Percentiles rank a stretch among this genome's conserved stretches.
phyloP scores from a whole-genome alignment of 2,113 vertebrate genomes.

The Apaloderma vittatum region DNA sequence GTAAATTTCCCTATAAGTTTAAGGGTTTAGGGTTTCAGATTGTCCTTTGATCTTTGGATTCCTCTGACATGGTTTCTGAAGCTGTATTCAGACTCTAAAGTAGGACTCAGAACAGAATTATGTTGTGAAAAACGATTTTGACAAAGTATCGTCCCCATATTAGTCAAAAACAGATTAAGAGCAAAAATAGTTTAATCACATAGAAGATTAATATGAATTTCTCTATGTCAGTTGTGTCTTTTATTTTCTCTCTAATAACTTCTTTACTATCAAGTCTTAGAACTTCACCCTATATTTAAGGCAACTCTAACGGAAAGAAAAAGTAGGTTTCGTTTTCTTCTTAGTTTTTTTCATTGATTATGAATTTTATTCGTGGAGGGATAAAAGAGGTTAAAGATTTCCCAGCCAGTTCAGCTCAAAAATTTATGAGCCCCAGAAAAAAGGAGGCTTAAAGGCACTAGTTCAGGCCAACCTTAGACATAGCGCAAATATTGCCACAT shows the following conservation, averaged over 20 bases:
- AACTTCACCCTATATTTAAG: neutral
- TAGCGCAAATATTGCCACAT: neutral
- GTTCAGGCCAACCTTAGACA: neutral
- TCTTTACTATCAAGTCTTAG: neutral
- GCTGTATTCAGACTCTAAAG: neutral
- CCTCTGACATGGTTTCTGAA: neutral
- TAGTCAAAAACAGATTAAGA: neutral
- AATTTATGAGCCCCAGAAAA: neutral
- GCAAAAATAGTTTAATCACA: neutral
- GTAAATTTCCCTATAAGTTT: neutral
- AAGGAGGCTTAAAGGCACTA: neutral
- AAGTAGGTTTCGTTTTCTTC: fast-evolving
- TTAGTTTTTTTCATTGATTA: neutral
- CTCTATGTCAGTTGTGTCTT: neutral
- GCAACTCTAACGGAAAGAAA: neutral
- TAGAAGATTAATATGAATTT: neutral
- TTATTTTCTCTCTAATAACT: neutral
- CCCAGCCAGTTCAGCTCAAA: neutral
- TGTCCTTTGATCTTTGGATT: neutral
- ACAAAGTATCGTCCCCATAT: neutral
- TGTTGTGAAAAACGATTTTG: neutral
- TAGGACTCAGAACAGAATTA: neutral
- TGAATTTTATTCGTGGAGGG: neutral
- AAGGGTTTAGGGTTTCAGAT: neutral
- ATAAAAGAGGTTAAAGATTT: neutral